phyloP scores from a whole-genome alignment of 2,113 vertebrate genomes.

The Pygoscelis adeliae region DNA sequence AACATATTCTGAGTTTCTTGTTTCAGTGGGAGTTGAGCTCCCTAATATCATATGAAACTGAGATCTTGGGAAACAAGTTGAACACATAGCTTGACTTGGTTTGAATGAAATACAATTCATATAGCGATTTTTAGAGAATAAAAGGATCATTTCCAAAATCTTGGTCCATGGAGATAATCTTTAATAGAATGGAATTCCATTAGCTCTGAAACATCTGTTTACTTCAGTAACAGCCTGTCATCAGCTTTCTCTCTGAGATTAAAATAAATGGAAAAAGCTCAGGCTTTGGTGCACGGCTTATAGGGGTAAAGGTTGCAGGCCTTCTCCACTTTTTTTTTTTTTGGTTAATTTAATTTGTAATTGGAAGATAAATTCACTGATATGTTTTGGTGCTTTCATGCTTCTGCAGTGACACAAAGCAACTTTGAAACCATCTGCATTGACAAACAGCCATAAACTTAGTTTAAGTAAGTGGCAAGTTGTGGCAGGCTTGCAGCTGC shows the following conservation, averaged over 20 bases:
- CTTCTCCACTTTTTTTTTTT: background rate
- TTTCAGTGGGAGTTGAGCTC: background rate
- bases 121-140: background rate
- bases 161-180: background rate
- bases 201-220: background rate
- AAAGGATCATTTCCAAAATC: background rate
- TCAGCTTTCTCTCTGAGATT: background rate
- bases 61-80: background rate
- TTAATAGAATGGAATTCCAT: background rate
- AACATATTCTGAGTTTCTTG: background rate
- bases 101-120: background rate
- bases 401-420: background rate
- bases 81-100: background rate
- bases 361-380: background rate
- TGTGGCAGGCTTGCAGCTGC: background rate
- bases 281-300: background rate
- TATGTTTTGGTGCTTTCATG: background rate
- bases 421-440: background rate
- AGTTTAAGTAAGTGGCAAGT: background rate
- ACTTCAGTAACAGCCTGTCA: background rate
- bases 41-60: background rate
- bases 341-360: background rate
- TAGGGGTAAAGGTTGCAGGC: background rate
- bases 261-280: background rate
- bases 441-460: background rate